Evolutionary conservation across 2,113 vertebrate species (phyloP), one percentile per base, ranked within the genome.

Genomic region (Phalacrocorax aristotelis): DNA sequence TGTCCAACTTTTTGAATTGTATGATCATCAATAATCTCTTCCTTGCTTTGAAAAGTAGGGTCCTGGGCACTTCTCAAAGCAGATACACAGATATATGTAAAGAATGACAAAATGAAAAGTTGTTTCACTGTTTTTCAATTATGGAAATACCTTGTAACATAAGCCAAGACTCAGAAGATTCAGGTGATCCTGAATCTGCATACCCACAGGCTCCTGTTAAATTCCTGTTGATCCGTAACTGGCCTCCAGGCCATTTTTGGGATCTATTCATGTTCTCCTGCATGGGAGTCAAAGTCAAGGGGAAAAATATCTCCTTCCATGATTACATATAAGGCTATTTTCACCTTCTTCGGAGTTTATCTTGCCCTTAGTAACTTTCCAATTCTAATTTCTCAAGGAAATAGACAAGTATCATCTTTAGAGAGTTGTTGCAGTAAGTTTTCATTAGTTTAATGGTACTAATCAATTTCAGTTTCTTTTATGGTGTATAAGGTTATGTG

Each of bases 401-500:
- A 42, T 30, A 36, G 21, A 34, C 2, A 46, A 27, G 1, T 49
- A 29, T 22, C 1, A 4, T 16, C 52, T 48, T 84, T 19, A 38
- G 23, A 54, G 38, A 78, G 6, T 14, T 78, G 16, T 69, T 78
- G 18, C 30, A 88, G 30, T 68, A 42, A 48, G 1, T n/a, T 84
- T 77, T 58, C 15, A 1, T 9, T 72, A 5, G 2, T 72, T 85
- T 74, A 49, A 51, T 22, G 6, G 1, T 42, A 48, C 13, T 34
- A 54, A 55, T 55, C 5, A 42, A 25, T 64, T 74, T 65, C 34
- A 46, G 9, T 6, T 10, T 46, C 13, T 60, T 86, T 83, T 79
- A 70, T 44, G 25, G 22, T 57, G 29, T 14, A 1, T 66, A 70
- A 76, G 34, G 8, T 46, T 69, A 64, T 0, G 0, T n/a, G 25